phyloP scores from a whole-genome alignment of 2,888 invertebrate genomes.

The Caenorhabditis wallacei region DNA sequence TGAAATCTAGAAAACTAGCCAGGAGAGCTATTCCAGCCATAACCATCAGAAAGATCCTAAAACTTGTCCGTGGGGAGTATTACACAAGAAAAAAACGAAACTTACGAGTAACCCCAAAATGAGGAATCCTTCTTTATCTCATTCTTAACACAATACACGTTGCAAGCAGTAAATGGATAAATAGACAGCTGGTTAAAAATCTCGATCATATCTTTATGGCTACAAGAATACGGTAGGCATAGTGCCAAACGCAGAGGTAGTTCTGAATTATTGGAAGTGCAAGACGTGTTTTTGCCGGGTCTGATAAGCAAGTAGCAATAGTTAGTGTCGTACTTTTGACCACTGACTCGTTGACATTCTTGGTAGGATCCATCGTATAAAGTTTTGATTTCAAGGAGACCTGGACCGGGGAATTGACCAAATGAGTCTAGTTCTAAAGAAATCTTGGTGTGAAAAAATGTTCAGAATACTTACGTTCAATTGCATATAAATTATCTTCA shows the following conservation, averaged over 20 bases:
- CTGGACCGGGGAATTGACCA: conserved; percentile 28
- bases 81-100: not conserved
- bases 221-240: conserved; percentile 34
- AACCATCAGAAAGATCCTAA: conserved; percentile 27
- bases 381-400: conserved; percentile 26
- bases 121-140: conserved; percentile 28
- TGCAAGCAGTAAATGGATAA: conserved; percentile 22
- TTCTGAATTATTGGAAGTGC: not conserved
- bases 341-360: conserved; percentile 35
- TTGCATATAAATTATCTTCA: conserved; percentile 23
- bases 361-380: conserved; percentile 43
- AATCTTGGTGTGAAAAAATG: not conserved
- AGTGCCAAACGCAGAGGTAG: conserved; percentile 9
- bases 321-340: conserved; percentile 37
- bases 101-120: conserved; percentile 40
- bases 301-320: conserved; percentile 30
- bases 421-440: conserved; percentile 50
- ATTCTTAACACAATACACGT: conserved; percentile 24
- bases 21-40: conserved; percentile 6
- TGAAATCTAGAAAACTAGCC: conserved; percentile 18
- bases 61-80: not conserved
- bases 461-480: conserved; percentile 31
- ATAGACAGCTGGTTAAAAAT: conserved; percentile 30
- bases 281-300: not conserved
- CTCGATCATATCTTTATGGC: conserved; percentile 16